Base-by-base conservation (phyloP, 2,888 invertebrate species). In the Bellardia pandia region DNA sequence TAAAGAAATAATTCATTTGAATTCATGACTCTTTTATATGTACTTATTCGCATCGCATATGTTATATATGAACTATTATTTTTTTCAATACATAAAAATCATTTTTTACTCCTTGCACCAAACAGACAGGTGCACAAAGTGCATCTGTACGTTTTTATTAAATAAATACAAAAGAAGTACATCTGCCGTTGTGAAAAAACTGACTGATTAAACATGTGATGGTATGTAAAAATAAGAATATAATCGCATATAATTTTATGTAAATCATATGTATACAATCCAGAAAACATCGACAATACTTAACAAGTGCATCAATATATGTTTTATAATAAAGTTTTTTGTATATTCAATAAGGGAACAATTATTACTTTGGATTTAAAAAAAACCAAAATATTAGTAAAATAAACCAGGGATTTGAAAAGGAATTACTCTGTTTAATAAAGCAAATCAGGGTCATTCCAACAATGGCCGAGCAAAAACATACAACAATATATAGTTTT, bases 211-310 rank as follows among this genome's bases (percentile, higher is more conserved):
- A 62, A 42, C 79, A 79, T 71, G 8, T 62, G 71, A 30, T 62
- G n/a, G 30, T 71, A 51, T 71, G 71, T 58, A 71, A 79, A 71
- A 60, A 40, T 53, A 71, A 51, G 30, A 60, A 13, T 62, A 51
- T 40, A 79, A 79, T 79, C 53, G 14, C n/a, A 71, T 45, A 40
- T 40, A 62, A 62, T 71, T 53, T 51, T 79, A 62, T 79, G 48
- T n/a, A 79, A 69, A 79, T 77, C 77, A 76, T 14, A 76, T 64
- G 51, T 11, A 11, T 37, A 71, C 23, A 62, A 37, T 60, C 33
- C 16, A 3, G 58, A 48, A 58, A 33, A 11, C 14, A 40, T 45
- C 33, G n/a, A 16, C 14, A 53, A 58, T 33, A 48, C 23, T n/a
- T 51, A 33, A 53, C 11, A 69, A 33, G 33, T 23, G 45, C 62